Conservation (phyloP, 2,888 invertebrate genomes). For the Gerris lacustris region DNA sequence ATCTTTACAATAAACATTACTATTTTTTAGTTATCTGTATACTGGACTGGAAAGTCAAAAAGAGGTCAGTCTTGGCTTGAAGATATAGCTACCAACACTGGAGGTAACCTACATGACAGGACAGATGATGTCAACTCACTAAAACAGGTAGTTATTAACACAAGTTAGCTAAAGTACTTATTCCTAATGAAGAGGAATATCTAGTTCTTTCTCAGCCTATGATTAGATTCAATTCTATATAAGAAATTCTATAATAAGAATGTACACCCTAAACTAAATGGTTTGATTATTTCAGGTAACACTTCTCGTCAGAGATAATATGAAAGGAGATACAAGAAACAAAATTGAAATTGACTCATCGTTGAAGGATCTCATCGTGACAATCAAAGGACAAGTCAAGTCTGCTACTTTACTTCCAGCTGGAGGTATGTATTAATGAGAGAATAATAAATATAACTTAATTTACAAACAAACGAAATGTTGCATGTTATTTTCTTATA, state of each 20-base stretch:
- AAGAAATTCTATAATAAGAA: no score
- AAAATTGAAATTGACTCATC: neutral
- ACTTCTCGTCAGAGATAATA: neutral
- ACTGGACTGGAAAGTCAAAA: neutral
- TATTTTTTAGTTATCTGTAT: neutral
- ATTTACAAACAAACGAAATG: no score
- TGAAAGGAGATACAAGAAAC: neutral
- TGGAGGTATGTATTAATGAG: no score
- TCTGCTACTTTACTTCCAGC: neutral
- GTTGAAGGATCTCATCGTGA: neutral
- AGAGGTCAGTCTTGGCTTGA: neutral
- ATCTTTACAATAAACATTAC: no score
- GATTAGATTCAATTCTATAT: no score
- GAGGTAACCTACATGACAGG: neutral
- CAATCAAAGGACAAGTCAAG: neutral
- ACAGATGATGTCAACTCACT: neutral
- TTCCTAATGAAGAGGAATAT: no score
- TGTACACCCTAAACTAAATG: neutral
- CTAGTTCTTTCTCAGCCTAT: no score
- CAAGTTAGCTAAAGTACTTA: no score
- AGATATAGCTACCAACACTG: neutral
- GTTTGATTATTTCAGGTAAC: conserved; percentile 3
- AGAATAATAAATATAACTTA: no score
- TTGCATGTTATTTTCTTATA: no score
- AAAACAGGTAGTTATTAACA: neutral